Evolutionary conservation across 2,888 invertebrate species (phyloP), one percentile per base, ranked within the genome.

Genomic region (Meandrusa payeni): DNA sequence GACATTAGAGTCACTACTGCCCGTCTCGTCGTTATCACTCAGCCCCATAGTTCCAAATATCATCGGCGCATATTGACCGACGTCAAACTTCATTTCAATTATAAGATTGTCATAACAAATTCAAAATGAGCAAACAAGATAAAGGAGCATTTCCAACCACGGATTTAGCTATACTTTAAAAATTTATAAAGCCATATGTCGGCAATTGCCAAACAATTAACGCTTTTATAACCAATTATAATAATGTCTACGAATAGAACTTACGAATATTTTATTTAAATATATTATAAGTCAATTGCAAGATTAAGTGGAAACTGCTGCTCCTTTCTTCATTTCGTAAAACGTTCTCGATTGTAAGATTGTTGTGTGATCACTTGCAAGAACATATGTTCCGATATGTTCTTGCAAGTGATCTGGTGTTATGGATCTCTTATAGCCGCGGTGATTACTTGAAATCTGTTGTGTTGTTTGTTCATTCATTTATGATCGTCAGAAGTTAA

Each of bases 181-280:
- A 28, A 5, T 28, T 28, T 28, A 28, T 13, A 2, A 28, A 28
- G 15, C 15, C 15, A 6, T 28, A 28, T 12, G 28, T 13, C 10
- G 28, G 28, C 15, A 13, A 28, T 28, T 13, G 28, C n/a, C 28
- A 28, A 28, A 13, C n/a, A 13, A 6, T n/a, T n/a, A 28, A 28
- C n/a, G 28, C 28, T 2, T 12, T 28, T 15, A 13, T 28, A 13
- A 28, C n/a, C 2, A 13, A 28, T 15, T 28, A 13, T 6, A 28
- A 13, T 28, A 28, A 13, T 13, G 1, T 6, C 28, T 6, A 1
- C 3, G 2, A n/a, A n/a, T n/a, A n/a, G 28, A 28, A 15, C n/a
- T 13, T n/a, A 12, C 12, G 13, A 5, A 13, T n/a, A 28, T 28
- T 28, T 28, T 28, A n/a, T 28, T 28, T 2, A 28, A 28, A 28